phyloP scores from a whole-genome alignment of 2,113 vertebrate genomes.

The Zapus hudsonius region DNA sequence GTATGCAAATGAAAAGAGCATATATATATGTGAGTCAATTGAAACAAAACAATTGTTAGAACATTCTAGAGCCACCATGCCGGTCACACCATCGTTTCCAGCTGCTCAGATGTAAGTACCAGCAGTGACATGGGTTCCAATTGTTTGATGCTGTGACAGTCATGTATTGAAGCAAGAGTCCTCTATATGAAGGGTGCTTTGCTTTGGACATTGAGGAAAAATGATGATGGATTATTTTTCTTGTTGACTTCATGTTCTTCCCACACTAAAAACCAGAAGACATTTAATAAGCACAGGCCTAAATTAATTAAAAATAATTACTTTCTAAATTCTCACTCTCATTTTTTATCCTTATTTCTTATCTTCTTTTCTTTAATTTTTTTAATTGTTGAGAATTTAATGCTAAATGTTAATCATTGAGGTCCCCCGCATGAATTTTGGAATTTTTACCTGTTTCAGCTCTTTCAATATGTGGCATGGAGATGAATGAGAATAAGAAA shows the following conservation, averaged over 20 bases:
- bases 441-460: conserved; percentile 24
- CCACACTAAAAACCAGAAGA: not conserved
- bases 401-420: not conserved
- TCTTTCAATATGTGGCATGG: not conserved
- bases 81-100: conserved; percentile 54
- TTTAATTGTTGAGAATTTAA: not conserved
- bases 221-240: not conserved
- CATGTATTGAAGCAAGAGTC: not conserved
- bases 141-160: conserved; percentile 32
- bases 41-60: conserved; percentile 57
- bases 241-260: not conserved
- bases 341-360: not conserved
- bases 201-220: conserved; percentile 22
- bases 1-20: conserved; percentile 74
- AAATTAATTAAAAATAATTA: conserved; percentile 18
- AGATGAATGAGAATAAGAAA: not conserved
- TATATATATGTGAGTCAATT: conserved; percentile 58
- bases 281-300: not conserved
- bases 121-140: conserved; percentile 34
- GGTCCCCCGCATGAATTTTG: not conserved
- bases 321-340: not conserved
- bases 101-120: conserved; percentile 75
- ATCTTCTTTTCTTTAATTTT: not conserved
- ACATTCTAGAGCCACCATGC: conserved; percentile 67
- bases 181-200: conserved; percentile 29